phyloP scores from a whole-genome alignment of 1,140 invertebrate species.

The Solenopsis invicta region DNA sequence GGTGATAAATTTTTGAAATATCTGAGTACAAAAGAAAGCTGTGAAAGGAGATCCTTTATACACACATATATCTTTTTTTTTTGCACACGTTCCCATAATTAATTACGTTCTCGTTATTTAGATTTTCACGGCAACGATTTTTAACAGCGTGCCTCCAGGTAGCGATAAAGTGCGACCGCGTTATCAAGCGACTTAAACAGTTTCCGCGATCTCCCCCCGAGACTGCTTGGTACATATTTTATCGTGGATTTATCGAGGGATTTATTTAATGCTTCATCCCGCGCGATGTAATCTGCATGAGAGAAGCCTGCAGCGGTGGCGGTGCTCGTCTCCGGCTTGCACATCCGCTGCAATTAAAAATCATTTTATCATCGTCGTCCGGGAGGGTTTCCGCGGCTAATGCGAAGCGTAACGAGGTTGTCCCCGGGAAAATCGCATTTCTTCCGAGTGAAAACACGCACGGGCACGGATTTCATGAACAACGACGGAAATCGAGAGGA shows the following conservation, averaged over 20 bases:
- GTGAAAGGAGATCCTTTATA: neutral
- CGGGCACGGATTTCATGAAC: conserved; percentile 5
- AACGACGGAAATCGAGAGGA: neutral
- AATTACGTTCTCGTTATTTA: conserved; percentile 11
- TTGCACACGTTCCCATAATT: neutral
- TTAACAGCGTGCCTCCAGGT: neutral
- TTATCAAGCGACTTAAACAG: conserved; percentile 30
- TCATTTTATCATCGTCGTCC: conserved; percentile 38
- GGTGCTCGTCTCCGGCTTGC: neutral
- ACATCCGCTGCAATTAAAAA: conserved; percentile 52
- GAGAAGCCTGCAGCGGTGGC: neutral
- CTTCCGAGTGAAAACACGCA: conserved; percentile 25
- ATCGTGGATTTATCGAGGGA: conserved; percentile 40
- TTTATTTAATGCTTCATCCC: conserved; percentile 38
- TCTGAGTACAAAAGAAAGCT: neutral
- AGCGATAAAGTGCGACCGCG: neutral
- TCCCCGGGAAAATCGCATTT: conserved; percentile 42
- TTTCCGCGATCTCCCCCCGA: neutral
- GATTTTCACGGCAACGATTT: neutral
- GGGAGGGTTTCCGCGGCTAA: neutral
- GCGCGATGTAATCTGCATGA: conserved; percentile 21
- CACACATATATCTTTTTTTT: neutral
- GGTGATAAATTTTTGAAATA: neutral
- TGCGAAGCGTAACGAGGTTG: conserved; percentile 26
- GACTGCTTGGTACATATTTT: conserved; percentile 33